A percentile compares a stretch with the other conserved stretches of the same genome.
These are phyloP conservation scores for Steinernema hermaphroditum DNA, from an alignment of 2,888 invertebrate species.

Conservation along the genomic window DNA sequence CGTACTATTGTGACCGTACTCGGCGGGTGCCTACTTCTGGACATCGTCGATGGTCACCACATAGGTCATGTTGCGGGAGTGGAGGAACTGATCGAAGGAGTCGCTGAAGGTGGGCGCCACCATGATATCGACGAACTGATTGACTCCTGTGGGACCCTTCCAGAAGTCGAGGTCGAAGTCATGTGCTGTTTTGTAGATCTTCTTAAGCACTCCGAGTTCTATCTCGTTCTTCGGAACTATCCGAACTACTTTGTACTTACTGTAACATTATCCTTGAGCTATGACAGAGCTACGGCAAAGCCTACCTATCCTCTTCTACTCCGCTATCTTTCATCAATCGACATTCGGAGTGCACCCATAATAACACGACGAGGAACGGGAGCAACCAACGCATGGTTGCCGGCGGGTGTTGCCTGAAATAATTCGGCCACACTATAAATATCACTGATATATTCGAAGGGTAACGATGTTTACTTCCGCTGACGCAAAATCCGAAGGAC, in stretches of 20 bases:
- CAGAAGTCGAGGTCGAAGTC: constrained; percentile 63
- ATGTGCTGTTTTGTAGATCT: constrained; percentile 43
- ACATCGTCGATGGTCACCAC: constrained; percentile 77
- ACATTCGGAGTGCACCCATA: not conserved
- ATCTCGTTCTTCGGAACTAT: constrained; percentile 40
- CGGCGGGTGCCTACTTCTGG: constrained; percentile 68
- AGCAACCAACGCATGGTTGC: not conserved
- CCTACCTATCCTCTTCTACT: not conserved
- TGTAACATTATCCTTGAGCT: constrained; percentile 28
- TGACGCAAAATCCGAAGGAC: constrained; percentile 7
- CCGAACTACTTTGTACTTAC: constrained; percentile 44
- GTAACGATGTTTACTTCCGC: constrained; percentile 14
- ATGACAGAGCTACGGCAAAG: not conserved
- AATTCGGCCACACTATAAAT: not conserved
- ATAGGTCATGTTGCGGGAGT: constrained; percentile 73
- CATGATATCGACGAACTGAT: constrained; percentile 72
- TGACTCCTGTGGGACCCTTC: constrained; percentile 61
- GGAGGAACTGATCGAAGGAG: constrained; percentile 64
- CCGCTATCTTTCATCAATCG: not conserved
- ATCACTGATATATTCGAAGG: not conserved
- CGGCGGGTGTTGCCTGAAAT: not conserved
- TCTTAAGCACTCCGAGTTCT: constrained; percentile 50
- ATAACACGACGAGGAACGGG: not conserved
- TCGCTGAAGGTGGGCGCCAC: constrained; percentile 74
- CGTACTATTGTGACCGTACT: not conserved